These are phyloP conservation scores for Peucedramus taeniatus DNA, from an alignment of 2,113 vertebrate species.

Conservation along the genomic window DNA sequence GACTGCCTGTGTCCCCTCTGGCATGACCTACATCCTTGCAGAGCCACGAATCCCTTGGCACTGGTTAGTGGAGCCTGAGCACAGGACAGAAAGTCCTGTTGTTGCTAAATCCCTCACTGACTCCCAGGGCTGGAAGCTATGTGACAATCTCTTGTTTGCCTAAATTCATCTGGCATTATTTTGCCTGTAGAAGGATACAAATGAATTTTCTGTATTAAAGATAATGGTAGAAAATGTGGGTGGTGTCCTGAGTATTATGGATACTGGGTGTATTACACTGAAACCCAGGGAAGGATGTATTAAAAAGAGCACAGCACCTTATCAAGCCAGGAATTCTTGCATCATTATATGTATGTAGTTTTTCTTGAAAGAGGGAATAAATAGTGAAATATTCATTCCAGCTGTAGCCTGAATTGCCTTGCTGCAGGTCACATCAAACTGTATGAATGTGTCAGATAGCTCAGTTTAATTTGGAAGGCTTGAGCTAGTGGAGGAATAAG, in stretches of 20 bases:
- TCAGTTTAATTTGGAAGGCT: neutral
- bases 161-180: neutral
- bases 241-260: neutral
- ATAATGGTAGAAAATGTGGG: neutral
- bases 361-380: neutral
- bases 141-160: neutral
- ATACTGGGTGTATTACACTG: neutral
- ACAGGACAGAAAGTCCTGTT: neutral
- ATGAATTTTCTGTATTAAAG: neutral
- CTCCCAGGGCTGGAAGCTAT: neutral
- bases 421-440: neutral
- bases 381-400: neutral
- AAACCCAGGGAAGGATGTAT: neutral
- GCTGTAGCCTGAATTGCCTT: neutral
- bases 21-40: conserved; percentile 41
- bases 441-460: neutral
- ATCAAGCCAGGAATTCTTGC: neutral
- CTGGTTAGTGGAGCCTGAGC: neutral
- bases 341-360: neutral
- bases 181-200: neutral
- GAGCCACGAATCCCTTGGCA: neutral
- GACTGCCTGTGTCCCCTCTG: conserved; percentile 25
- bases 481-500: neutral
- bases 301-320: neutral
- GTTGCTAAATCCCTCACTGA: neutral